Evolutionary conservation across 1,140 invertebrate species (phyloP).

Genomic region (Papilio helenus): DNA sequence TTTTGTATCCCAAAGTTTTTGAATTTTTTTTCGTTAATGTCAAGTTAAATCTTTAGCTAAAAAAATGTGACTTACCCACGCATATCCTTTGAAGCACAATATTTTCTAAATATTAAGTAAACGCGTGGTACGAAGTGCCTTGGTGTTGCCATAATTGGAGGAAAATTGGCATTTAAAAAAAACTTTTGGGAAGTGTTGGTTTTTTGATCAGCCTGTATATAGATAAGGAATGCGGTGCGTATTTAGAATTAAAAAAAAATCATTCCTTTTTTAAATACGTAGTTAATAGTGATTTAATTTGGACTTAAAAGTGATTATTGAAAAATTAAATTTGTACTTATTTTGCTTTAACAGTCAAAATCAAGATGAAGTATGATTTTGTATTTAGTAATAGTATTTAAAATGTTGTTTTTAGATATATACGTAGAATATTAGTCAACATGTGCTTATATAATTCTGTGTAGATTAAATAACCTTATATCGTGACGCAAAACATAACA

Average conservation of each 20-base stretch:
- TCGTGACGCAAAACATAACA: neutral
- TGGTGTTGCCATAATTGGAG: conserved; percentile 13
- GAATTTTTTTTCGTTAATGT: neutral
- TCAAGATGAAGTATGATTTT: neutral
- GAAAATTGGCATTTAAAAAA: neutral
- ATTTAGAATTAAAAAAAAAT: conserved; percentile 15
- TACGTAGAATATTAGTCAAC: neutral
- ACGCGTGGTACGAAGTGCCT: conserved; percentile 31
- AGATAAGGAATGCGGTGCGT: conserved; percentile 3
- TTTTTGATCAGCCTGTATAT: conserved; percentile 31
- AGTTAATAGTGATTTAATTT: conserved; percentile 3
- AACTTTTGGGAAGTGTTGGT: conserved; percentile 2
- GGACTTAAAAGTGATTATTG: neutral
- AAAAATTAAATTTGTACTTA: conserved; percentile 11
- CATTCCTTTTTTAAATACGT: conserved; percentile 1
- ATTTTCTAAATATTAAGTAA: conserved; percentile 20
- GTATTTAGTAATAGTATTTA: neutral
- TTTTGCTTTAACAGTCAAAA: neutral
- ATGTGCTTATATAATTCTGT: neutral
- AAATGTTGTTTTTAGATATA: neutral
- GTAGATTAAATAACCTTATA: neutral
- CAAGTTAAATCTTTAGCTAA: conserved; percentile 8
- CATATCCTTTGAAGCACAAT: conserved; percentile 34
- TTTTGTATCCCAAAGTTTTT: neutral
- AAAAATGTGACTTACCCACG: conserved; percentile 28